Base-by-base conservation (phyloP, 2,888 invertebrate genomes). In the Dasysyrphus tricinctus region DNA sequence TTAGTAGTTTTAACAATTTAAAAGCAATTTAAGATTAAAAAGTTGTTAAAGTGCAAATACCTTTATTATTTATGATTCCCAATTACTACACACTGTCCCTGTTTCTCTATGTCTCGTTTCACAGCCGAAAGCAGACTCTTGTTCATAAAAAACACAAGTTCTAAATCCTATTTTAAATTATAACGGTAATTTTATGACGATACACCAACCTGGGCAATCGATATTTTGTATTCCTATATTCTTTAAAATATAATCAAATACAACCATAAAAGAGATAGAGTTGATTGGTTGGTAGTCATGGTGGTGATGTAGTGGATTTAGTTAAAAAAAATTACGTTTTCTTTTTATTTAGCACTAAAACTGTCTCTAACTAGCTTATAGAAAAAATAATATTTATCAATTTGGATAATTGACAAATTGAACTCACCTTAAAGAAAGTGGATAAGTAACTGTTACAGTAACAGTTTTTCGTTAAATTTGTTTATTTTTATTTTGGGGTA, bases 341-440 rank as follows among this genome's bases (percentile, higher is more conserved):
- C 42, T 72, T 59, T 76, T 65, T 80, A 61, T 72, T 72, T 72
- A 57, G 65, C 59, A 73, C 77, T 56, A 63, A 76, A 54, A 44
- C 14, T 47, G 47, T 72, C 54, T 84, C 47, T 80, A 78, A 70
- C 81, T 80, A 85, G 70, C 85, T 85, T 85, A 85, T 59, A 78
- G 69, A 63, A 86, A 54, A 82, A 65, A 56, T 59, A 51, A 69
- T 32, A 78, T 78, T 82, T 82, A 82, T 81, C 56, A 70, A 70
- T 56, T 44, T 70, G n/a, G n/a, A 44, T 67, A 80, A 77, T 44
- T 86, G 69, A 75, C 77, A 82, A 56, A 70, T 85, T 89, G 8
- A 75, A 90, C 89, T 83, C 89, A 88, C 88, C 89, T 89, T 88
- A 51, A 72, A 77, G 37, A 73, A 75, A 82, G 84, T 44, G 75